A percentile compares a stretch with the other conserved stretches of the same genome.
Evolutionary conservation across 2,888 invertebrate species (phyloP).

Genomic region (Gymnosoma rotundatum): DNA sequence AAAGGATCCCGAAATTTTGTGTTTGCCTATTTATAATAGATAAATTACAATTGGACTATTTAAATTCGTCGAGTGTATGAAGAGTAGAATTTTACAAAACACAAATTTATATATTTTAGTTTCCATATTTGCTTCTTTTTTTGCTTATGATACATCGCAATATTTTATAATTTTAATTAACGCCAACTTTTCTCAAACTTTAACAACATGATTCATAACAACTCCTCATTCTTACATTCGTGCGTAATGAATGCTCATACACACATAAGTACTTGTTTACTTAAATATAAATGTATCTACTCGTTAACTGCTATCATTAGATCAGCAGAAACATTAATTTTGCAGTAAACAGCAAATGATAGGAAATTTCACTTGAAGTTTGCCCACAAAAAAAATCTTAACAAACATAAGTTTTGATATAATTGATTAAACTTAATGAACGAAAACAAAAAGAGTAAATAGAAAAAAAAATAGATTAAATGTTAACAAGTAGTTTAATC

Average conservation of each 20-base stretch:
- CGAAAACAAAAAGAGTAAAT: not conserved
- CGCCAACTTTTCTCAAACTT: conserved; percentile 46
- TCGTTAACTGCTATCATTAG: conserved; percentile 38
- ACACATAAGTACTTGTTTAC: not conserved
- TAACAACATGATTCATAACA: conserved; percentile 34
- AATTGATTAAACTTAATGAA: conserved; percentile 62
- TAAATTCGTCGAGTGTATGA: too few species aligned
- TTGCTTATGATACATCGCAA: conserved; percentile 14
- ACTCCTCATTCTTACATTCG: not conserved
- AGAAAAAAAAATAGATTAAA: conserved; percentile 51
- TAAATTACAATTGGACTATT: too few species aligned
- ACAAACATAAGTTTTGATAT: conserved; percentile 54
- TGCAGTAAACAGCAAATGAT: conserved; percentile 18
- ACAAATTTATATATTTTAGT: too few species aligned
- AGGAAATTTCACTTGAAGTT: conserved; percentile 15
- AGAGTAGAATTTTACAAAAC: too few species aligned
- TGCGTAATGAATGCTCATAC: too few species aligned
- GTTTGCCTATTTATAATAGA: too few species aligned
- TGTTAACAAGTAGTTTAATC: conserved; percentile 62
- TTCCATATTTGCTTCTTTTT: too few species aligned
- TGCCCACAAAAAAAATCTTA: conserved; percentile 35
- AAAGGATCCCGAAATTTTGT: too few species aligned
- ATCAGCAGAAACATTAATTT: conserved; percentile 50
- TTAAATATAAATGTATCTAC: conserved; percentile 24
- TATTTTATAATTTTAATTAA: conserved; percentile 63